phyloP scores from a whole-genome alignment of 2,113 vertebrate species.

The Saguinus imperator region DNA sequence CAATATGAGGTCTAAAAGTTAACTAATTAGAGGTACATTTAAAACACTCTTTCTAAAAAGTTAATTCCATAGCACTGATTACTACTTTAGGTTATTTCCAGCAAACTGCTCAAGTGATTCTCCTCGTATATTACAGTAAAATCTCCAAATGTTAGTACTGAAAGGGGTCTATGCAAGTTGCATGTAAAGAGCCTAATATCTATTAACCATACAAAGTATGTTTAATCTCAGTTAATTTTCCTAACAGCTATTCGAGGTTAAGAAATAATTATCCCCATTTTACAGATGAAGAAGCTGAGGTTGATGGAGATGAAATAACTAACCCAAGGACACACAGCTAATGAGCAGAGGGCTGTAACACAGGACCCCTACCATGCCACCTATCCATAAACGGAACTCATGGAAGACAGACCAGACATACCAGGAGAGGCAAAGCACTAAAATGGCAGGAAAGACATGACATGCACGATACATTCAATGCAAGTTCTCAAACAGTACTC shows the following conservation, averaged over 20 bases:
- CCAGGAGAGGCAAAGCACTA: background rate
- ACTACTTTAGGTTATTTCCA: background rate
- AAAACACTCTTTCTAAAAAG: constrained; percentile 29
- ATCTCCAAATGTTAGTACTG: background rate
- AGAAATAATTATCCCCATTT: background rate
- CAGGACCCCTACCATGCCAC: background rate
- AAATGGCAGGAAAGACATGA: background rate
- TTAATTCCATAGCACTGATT: background rate
- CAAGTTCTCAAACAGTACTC: constrained; percentile 71
- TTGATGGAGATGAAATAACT: background rate
- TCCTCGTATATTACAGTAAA: background rate
- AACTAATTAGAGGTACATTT: constrained; percentile 20
- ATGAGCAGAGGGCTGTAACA: background rate
- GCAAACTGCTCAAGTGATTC: background rate
- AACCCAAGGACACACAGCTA: background rate
- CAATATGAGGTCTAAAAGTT: background rate
- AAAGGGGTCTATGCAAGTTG: background rate
- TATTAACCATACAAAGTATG: background rate
- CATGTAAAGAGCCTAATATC: background rate
- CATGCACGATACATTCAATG: background rate
- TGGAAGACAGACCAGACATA: background rate
- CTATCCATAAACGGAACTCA: background rate
- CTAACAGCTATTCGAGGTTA: background rate
- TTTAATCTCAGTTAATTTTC: background rate
- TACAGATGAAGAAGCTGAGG: background rate